Base-by-base conservation (phyloP, 1,140 invertebrate genomes). In the Drosophila busckii region DNA sequence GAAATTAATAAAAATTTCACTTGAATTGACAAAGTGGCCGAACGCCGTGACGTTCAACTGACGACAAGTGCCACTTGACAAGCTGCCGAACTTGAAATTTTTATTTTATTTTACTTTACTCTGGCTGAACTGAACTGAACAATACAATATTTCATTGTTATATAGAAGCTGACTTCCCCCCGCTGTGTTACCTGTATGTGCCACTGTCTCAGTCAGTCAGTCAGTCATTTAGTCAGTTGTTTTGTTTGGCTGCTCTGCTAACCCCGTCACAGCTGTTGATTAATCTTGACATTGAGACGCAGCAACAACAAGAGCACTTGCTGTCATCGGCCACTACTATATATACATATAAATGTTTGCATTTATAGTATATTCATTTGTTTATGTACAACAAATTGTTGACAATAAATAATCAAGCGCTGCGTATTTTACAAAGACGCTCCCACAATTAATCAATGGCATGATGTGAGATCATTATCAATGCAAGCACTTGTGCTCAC, bases 1-100 rank as follows among this genome's bases (percentile, higher is more conserved):
- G 76, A 80, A 80, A 82, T 82, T 82, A 82, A 82, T 82, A 82
- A 82, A 82, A 83, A 83, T 82, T 82, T 82, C 76, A 83, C 76
- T 85, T 85, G 82, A 85, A 76, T 85, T 85, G 75, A 76, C 75
- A 85, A 85, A 82, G 82, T 85, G 82, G 67, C 70, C 53, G 70
- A 66, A 68, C 73, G 58, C 70, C 82, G 75, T 85, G 82, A 84
- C 82, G 80, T 75, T 73, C 73, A 59, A 76, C 76, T 73, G 73
- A 84, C 73, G 78, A 73, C 80, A 78, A 83, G 76, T 83, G 82
- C 44, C 80, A 75, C 80, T 84, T 82, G 82, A 84, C 80, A 76
- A 84, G 69, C 82, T 84, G 80, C 75, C 75, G 75, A 82, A 83
- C 75, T 83, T 82, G 70, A 83, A 68, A 53, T 63, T 76, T 50